These are phyloP conservation scores for Pseudolycoriella hygida DNA, from an alignment of 2,888 invertebrate genomes.

Conservation along the genomic window DNA sequence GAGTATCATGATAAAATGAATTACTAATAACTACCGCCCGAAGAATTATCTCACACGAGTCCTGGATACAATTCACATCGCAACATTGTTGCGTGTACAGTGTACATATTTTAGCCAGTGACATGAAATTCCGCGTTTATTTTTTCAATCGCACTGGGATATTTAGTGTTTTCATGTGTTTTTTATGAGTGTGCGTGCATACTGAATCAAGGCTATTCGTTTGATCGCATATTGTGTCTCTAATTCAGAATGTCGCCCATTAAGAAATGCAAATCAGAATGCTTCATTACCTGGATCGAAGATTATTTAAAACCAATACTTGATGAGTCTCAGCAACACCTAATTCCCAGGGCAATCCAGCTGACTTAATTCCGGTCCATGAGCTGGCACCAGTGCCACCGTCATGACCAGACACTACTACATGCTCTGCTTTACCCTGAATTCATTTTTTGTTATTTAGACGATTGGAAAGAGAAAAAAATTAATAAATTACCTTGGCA, in stretches of 20 bases:
- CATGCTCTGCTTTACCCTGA: slow-evolving; percentile 93
- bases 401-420: slow-evolving; percentile 97
- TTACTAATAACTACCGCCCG: slow-evolving; percentile 8
- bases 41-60: neutral
- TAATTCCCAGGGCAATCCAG: slow-evolving; percentile 96
- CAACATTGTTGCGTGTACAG: neutral
- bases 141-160: too few species aligned
- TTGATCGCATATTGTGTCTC: too few species aligned
- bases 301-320: slow-evolving; percentile 81
- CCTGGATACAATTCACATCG: slow-evolving; percentile 2
- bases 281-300: slow-evolving; percentile 44
- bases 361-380: slow-evolving; percentile 97
- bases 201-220: neutral
- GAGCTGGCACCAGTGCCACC: slow-evolving; percentile 98
- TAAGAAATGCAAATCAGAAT: slow-evolving; percentile 1
- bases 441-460: slow-evolving; percentile 1
- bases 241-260: slow-evolving; percentile 3
- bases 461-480: neutral
- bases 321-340: slow-evolving; percentile 98
- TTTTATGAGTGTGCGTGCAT: neutral
- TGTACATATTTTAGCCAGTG: too few species aligned
- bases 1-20: slow-evolving; percentile 4
- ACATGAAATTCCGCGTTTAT: too few species aligned
- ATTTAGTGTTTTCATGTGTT: too few species aligned
- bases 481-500: slow-evolving; percentile 50